These are phyloP conservation scores for Channa argus DNA, from an alignment of 2,113 vertebrate species.

Conservation along the genomic window DNA sequence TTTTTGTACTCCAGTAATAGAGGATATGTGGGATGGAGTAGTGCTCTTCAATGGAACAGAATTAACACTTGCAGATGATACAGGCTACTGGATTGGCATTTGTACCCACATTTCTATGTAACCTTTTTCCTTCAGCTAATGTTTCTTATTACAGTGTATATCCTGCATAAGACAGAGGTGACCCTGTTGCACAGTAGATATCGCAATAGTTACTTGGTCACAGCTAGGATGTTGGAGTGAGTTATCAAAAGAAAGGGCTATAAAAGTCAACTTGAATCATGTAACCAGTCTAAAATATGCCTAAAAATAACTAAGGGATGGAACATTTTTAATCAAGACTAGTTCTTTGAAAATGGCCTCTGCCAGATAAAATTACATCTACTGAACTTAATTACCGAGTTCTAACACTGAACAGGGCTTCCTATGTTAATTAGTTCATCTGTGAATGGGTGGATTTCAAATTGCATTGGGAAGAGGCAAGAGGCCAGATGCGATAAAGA, in stretches of 20 bases:
- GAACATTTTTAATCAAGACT: conserved; percentile 25
- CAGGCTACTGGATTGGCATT: neutral
- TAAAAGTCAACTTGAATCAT: neutral
- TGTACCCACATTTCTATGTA: neutral
- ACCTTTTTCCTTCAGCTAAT: too few relatives aligned
- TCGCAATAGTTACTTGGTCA: conserved; percentile 2
- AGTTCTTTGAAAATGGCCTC: conserved; percentile 36
- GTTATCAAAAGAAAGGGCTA: conserved; percentile 11
- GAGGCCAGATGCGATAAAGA: conserved; percentile 39
- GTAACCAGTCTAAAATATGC: conserved; percentile 7
- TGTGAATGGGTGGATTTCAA: conserved; percentile 56
- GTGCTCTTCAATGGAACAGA: neutral
- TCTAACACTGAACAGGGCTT: conserved; percentile 44
- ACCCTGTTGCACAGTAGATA: neutral
- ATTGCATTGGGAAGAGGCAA: conserved; percentile 48
- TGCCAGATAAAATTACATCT: conserved; percentile 53
- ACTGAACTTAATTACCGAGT: conserved; percentile 58
- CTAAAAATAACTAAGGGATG: neutral
- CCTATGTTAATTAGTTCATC: conserved; percentile 64
- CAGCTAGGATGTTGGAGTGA: neutral
- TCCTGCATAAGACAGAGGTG: neutral
- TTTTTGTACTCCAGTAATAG: neutral
- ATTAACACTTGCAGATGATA: neutral
- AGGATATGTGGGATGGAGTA: neutral
- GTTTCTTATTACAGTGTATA: neutral